phyloP scores from a whole-genome alignment of 2,113 vertebrate species.

The Zingel zingel region DNA sequence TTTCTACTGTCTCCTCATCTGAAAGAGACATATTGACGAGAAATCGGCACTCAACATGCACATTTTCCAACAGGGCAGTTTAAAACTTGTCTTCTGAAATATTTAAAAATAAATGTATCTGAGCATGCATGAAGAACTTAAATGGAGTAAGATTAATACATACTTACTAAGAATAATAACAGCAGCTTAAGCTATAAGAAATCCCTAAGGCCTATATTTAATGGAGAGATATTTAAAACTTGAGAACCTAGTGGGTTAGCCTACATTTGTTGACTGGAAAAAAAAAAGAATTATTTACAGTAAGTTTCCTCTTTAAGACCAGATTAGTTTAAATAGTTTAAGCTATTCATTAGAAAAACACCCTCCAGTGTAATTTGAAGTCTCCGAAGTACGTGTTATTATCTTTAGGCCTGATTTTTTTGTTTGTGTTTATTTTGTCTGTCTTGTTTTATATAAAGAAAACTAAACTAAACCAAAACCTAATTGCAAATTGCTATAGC shows the following conservation, averaged over 20 bases:
- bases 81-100: not conserved
- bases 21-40: not conserved
- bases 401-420: no score
- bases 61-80: not conserved
- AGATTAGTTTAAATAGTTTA: no score
- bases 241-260: not conserved
- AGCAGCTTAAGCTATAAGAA: not conserved
- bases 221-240: not conserved
- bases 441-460: not conserved
- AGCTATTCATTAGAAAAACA: no score
- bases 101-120: not conserved
- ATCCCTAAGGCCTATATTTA: not conserved
- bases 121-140: not conserved
- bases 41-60: not conserved
- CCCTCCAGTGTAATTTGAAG: no score
- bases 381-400: no score
- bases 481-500: no score
- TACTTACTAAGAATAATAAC: not conserved
- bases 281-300: not conserved
- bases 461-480: no score
- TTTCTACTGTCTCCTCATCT: not conserved
- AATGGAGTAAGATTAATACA: not conserved
- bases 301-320: not conserved
- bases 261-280: not conserved
- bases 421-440: not conserved